Evolutionary conservation across 2,797 vertebrate genomes (phyloP), one percentile per base, ranked within the genome.

Genomic region (Myripristis murdjan): DNA sequence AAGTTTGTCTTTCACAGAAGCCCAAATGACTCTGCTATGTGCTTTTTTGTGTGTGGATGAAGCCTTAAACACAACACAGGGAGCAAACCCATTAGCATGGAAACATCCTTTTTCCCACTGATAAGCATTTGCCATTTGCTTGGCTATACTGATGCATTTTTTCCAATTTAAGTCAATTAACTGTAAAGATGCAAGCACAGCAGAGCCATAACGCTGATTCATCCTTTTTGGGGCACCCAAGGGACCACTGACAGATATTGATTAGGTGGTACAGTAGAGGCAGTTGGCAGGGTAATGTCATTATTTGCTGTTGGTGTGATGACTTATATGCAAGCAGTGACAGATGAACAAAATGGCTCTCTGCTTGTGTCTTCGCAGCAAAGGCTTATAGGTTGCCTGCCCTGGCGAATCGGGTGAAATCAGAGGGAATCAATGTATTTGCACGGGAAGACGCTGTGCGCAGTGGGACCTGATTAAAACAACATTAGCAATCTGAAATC

Each of bases 171-270:
- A 60, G 31, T 83, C 81, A 62, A 72, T 81, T 77, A 63, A 64
- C 51, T 66, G 55, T 56, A 61, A 62, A 77, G 70, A 85, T 77
- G 78, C 85, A 62, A 77, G 24, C 3, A 12, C 78, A 82, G 84
- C 83, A 88, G 48, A 87, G 54, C 41, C 56, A 49, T 64, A 52
- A n/a, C 86, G 85, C 82, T 85, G 84, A 87, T 75, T 84, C 76
- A 79, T 66, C 58, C 53, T 33, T 24, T 53, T 57, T 76, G 63
- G 5, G 76, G 11, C 85, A 48, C 75, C 71, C 5, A 33, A 24
- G 26, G 66, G 23, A 15, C 33, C 70, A 87, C 87, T 73, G 88
- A 71, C 80, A 82, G n/a, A 26, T 69, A 87, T 81, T 84, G 81
- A 90, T 86, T 77, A 41, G 54, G 63, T 23, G 23, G 23, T 31